These are phyloP conservation scores for Sycophila texana DNA, from an alignment of 2,888 invertebrate species.

Conservation along the genomic window DNA sequence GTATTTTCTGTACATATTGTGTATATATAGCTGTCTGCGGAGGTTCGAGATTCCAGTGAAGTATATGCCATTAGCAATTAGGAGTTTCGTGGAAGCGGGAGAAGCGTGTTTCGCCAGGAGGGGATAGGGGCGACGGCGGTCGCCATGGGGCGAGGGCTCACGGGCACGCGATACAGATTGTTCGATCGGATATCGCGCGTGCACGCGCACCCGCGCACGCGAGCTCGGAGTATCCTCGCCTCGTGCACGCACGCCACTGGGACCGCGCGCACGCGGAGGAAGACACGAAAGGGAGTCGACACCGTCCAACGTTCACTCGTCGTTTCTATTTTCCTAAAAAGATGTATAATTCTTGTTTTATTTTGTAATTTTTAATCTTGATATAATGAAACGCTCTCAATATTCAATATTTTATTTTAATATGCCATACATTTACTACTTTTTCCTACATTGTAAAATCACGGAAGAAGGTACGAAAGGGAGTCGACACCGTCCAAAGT, in stretches of 20 bases:
- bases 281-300: neutral
- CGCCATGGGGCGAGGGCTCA: neutral
- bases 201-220: constrained; percentile 17
- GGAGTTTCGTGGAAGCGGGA: neutral
- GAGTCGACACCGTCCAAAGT: too few species aligned
- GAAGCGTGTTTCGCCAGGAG: neutral
- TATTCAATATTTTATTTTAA: too few species aligned
- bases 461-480: too few species aligned
- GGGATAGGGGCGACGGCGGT: neutral
- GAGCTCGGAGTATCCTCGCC: neutral
- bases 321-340: too few species aligned
- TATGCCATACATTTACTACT: too few species aligned
- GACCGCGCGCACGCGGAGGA: neutral
- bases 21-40: neutral
- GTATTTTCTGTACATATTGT: neutral
- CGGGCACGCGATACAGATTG: neutral
- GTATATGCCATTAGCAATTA: neutral
- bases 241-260: too few species aligned
- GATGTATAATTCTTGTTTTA: neutral
- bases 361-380: neutral
- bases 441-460: too few species aligned
- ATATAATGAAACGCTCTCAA: neutral
- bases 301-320: neutral
- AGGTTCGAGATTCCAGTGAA: too few species aligned
- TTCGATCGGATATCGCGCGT: constrained; percentile 18